Base-by-base conservation (phyloP, 2,888 invertebrate genomes). In the Meteorus colon region DNA sequence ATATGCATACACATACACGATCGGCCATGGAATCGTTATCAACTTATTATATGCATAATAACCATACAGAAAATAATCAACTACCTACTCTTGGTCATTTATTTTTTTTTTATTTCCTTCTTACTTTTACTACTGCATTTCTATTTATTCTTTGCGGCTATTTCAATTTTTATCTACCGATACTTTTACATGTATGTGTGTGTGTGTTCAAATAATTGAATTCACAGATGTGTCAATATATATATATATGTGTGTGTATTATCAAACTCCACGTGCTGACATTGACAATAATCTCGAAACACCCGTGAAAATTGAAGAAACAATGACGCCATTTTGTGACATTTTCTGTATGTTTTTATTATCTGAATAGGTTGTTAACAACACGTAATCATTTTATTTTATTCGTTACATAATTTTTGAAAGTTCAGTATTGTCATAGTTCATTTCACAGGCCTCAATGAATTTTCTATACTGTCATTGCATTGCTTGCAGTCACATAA, bases 1-100 rank as follows among this genome's bases (percentile, higher is more conserved):
- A 51, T 55, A 51, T 68, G 48, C 45, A 66, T 66, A 41, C 4
- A 65, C 19, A n/a, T 65, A 8, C 4, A 34, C 31, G 34, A 66
- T 66, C 27, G 41, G 37, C 41, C 41, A 66, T 66, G 41, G 24
- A 66, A 41, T 41, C 37, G 55, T 19, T 55, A 55, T 55, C 55
- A 55, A 55, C 55, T 55, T 55, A 55, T 55, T 55, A 55, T 19
- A 55, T 19, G 5, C 4, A 55, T 55, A 19, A 55, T 19, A 19
- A 55, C n/a, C n/a, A 48, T 48, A 48, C 48, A 48, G 5, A 48
- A 48, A n/a, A 48, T 48, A 48, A 48, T 48, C 48, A 48, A 48
- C 48, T 48, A 48, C 48, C 48, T 16, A 16, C 48, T n/a, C 48
- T n/a, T 48, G 48, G 48, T 48, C 48, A 48, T 48, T 48, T 48